Evolutionary conservation across 2,113 vertebrate genomes (phyloP).

Genomic region (Chiloscyllium plagiosum): DNA sequence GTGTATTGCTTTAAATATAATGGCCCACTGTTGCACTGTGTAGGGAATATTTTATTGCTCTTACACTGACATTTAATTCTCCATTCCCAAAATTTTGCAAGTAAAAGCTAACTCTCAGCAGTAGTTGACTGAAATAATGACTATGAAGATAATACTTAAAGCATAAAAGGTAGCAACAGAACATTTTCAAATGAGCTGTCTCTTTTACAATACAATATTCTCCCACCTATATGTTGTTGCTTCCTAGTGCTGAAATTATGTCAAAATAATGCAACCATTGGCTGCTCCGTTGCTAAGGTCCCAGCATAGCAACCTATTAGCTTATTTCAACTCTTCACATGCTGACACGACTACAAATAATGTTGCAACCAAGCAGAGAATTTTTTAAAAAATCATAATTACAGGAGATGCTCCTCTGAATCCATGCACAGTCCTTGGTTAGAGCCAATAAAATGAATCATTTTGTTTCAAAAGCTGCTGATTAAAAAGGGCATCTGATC

Average conservation of each 20-base stretch:
- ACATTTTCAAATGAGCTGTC: constrained; percentile 28
- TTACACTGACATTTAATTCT: constrained; percentile 14
- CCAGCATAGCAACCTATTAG: constrained; percentile 22
- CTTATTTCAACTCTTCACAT: background rate
- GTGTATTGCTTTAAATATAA: background rate
- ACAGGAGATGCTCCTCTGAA: background rate
- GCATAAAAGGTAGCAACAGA: background rate
- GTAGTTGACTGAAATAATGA: background rate
- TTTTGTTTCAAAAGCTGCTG: background rate
- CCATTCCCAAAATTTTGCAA: background rate
- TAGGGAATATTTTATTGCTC: background rate
- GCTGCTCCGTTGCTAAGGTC: constrained; percentile 19
- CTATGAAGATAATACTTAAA: background rate
- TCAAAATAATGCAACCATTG: background rate
- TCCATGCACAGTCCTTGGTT: background rate
- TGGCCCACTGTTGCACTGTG: background rate
- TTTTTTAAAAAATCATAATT: background rate
- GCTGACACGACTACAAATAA: constrained; percentile 19
- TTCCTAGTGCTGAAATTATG: background rate
- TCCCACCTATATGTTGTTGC: background rate
- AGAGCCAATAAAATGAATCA: constrained; percentile 1
- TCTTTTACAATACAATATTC: background rate
- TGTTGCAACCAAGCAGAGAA: background rate
- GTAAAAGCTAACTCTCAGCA: background rate
- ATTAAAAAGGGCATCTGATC: background rate